Conservation (phyloP, 2,888 invertebrate genomes). For the Drosophila hamatofila region DNA sequence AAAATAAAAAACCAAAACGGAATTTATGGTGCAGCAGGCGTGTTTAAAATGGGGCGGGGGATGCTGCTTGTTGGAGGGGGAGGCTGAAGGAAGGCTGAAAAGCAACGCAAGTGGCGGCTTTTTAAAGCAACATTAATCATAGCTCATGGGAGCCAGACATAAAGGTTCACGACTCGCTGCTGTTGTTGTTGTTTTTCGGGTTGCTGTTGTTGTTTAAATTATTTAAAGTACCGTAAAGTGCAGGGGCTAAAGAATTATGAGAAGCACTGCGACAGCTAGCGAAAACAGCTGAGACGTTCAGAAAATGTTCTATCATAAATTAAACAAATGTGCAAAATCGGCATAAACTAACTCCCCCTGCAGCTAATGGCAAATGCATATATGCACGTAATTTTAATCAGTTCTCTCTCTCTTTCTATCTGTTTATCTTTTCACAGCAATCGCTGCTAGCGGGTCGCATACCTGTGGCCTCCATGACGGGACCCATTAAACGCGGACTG, state of each 20-base stretch:
- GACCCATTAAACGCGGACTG: conserved; percentile 88
- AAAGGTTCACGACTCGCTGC: conserved; percentile 19
- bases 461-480: conserved; percentile 86
- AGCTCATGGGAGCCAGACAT: conserved; percentile 48
- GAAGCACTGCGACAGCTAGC: conserved; percentile 43
- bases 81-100: conserved; percentile 24
- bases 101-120: conserved; percentile 71
- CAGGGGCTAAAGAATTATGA: conserved; percentile 65
- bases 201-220: conserved; percentile 50
- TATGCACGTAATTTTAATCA: conserved; percentile 35
- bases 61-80: conserved; percentile 3
- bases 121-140: conserved; percentile 78
- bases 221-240: conserved; percentile 65
- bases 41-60: conserved; percentile 27
- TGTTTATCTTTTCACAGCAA: conserved; percentile 79
- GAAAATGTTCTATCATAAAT: conserved; percentile 51
- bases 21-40: conserved; percentile 66
- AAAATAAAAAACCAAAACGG: conserved; percentile 39
- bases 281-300: conserved; percentile 67
- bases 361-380: conserved; percentile 4
- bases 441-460: conserved; percentile 84
- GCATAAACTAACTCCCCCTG: conserved; percentile 41
- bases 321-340: conserved; percentile 58
- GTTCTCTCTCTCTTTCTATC: conserved; percentile 19
- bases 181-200: conserved; percentile 18